Base-by-base conservation (phyloP, 64 coral and sea anemone species). In the Dendronephthya gigantea region DNA sequence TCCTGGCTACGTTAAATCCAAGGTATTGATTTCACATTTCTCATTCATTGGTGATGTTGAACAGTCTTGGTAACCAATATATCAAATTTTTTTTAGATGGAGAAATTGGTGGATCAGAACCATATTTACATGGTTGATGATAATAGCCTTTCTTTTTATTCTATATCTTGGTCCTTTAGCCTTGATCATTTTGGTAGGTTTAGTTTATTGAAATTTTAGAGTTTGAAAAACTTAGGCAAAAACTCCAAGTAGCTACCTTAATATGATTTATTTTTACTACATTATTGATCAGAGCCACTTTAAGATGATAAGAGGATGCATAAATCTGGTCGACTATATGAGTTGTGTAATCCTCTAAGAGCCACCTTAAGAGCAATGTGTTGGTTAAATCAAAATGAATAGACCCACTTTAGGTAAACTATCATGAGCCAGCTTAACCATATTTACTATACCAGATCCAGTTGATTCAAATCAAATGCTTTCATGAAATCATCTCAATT, bases 101-200 rank as follows among this genome's bases (percentile, higher is more conserved):
- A 90, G 84, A 52, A 96, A 93, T 86, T 97, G 94, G 94, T 97
- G 94, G 94, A 97, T 97, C 62, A 90, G 94, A 50, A 89, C 91
- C 83, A 81, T 91, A 40, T 93, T 93, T 15, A 82, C 89, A 1
- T 82, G 90, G 55, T 89, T 97, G 14, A 97, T 97, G 94, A 62
- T 97, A 56, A 81, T 72, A 49, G 89, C 88, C 8, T 97, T 97
- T 81, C 83, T 84, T 23, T 56, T 97, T 27, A 83, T 97, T 84
- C 68, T 97, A 2, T 91, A 97, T 84, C 87, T 82, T 84, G 94
- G 94, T 36, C 94, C 94, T 83, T 50, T 97, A 43, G 94, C 90
- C 14, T 70, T 96, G 39, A 96, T 96, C 56, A 45, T 90, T 9
- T 72, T 92, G 86, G 94, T 96, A 40, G 90, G 82, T 87, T 15